These are phyloP conservation scores for Penelope pileata DNA, from an alignment of 2,113 vertebrate species.

Conservation along the genomic window DNA sequence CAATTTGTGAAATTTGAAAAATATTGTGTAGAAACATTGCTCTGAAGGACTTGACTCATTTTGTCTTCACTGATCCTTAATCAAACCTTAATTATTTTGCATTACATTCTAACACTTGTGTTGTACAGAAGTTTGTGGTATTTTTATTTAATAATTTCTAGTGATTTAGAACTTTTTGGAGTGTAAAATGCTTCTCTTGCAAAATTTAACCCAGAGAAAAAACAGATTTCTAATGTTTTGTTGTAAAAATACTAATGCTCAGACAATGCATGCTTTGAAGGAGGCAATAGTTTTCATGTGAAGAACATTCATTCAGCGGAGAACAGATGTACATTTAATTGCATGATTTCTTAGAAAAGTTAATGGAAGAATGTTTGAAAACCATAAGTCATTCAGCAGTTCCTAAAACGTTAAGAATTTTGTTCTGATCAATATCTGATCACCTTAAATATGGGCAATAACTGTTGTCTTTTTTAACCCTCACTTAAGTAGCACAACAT, in stretches of 20 bases:
- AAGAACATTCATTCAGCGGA: background rate
- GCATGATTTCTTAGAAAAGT: conserved; percentile 26
- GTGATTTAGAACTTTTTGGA: background rate
- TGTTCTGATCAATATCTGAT: background rate
- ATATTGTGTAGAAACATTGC: background rate
- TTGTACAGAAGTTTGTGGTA: background rate
- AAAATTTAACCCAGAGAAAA: background rate
- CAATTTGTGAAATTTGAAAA: background rate
- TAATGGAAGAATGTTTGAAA: conserved; percentile 4
- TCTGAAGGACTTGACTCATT: background rate
- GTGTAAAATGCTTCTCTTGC: background rate
- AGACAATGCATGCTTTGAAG: conserved; percentile 5
- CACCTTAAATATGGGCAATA: background rate
- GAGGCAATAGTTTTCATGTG: background rate
- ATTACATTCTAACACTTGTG: background rate
- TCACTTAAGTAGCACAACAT: background rate
- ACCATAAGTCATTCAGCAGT: background rate
- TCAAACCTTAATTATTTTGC: background rate
- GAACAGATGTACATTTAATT: conserved; percentile 39
- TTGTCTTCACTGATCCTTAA: background rate
- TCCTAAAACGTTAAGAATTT: background rate
- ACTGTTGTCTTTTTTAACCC: background rate
- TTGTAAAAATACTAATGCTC: background rate
- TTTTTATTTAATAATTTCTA: background rate
- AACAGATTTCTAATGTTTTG: background rate